Conservation (phyloP, 2,888 invertebrate genomes). For the Cheilosia soror region DNA sequence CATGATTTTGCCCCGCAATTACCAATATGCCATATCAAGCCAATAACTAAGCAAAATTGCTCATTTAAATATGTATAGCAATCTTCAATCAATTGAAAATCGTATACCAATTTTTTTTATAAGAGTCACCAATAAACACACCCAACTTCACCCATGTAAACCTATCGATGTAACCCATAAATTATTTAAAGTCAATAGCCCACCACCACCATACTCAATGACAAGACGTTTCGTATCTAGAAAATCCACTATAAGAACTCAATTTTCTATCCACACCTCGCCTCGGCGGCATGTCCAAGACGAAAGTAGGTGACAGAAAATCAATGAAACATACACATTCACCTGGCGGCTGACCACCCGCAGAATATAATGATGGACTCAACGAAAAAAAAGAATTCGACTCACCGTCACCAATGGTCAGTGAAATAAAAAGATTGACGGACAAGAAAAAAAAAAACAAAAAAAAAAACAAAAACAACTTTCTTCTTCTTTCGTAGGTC, state of each 20-base stretch:
- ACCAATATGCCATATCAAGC: neutral
- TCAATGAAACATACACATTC: slow-evolving; percentile 62
- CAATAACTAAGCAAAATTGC: neutral
- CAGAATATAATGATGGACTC: slow-evolving; percentile 8
- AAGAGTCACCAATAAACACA: neutral
- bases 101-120: neutral
- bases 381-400: neutral
- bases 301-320: slow-evolving; percentile 73
- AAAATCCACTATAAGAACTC: slow-evolving; percentile 65
- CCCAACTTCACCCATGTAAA: slow-evolving; percentile 3
- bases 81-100: slow-evolving; percentile 32
- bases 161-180: slow-evolving; percentile 34
- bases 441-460: neutral
- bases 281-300: slow-evolving; percentile 21
- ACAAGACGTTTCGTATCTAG: slow-evolving; percentile 48
- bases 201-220: slow-evolving; percentile 13
- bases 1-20: too few species aligned
- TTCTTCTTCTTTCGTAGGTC: slow-evolving; percentile 66
- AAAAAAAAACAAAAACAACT: slow-evolving; percentile 23
- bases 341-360: slow-evolving; percentile 61
- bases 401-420: neutral
- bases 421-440: neutral
- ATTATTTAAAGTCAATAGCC: slow-evolving; percentile 22
- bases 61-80: slow-evolving; percentile 39
- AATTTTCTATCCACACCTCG: slow-evolving; percentile 43